Conservation (phyloP, 2,888 invertebrate species). For the Melanostoma scalare region DNA sequence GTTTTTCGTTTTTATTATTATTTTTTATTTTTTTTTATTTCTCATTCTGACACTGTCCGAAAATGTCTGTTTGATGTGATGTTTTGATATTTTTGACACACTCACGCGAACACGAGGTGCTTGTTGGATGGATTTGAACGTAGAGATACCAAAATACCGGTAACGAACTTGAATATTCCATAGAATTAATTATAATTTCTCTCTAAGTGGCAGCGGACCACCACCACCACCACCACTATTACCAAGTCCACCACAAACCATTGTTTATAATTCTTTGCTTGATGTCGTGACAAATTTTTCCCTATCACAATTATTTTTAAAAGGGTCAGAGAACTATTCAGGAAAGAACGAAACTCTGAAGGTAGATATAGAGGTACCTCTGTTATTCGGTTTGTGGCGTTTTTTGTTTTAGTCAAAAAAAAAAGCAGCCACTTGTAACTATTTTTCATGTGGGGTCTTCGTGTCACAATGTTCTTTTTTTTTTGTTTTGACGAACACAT, state of each 20-base stretch:
- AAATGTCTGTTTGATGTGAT: constrained; percentile 81
- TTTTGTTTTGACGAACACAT: constrained; percentile 23
- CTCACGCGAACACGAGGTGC: constrained; percentile 78
- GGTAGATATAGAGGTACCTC: constrained; percentile 37
- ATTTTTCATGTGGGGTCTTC: constrained; percentile 69
- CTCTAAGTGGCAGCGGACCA: constrained; percentile 50
- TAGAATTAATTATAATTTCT: constrained; percentile 70
- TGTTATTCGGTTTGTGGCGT: constrained; percentile 30
- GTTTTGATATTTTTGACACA: constrained; percentile 82
- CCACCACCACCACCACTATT: constrained; percentile 19
- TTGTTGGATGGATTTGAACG: constrained; percentile 60
- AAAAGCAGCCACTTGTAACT: constrained; percentile 69
- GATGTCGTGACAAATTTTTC: constrained; percentile 72
- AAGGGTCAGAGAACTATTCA: constrained; percentile 68
- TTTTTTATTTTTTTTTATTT: constrained; percentile 31
- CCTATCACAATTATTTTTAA: constrained; percentile 56
- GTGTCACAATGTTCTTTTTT: constrained; percentile 42
- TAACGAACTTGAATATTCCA: constrained; percentile 72
- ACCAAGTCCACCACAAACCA: not conserved
- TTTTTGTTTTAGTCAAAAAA: constrained; percentile 19
- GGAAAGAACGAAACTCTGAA: constrained; percentile 18
- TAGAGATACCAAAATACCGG: constrained; percentile 55
- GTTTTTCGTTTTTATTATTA: constrained; percentile 4
- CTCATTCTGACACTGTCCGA: constrained; percentile 65
- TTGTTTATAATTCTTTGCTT: constrained; percentile 36